Conservation (phyloP, 2,888 invertebrate species). For the Cataglyphis rosenhaueri region DNA sequence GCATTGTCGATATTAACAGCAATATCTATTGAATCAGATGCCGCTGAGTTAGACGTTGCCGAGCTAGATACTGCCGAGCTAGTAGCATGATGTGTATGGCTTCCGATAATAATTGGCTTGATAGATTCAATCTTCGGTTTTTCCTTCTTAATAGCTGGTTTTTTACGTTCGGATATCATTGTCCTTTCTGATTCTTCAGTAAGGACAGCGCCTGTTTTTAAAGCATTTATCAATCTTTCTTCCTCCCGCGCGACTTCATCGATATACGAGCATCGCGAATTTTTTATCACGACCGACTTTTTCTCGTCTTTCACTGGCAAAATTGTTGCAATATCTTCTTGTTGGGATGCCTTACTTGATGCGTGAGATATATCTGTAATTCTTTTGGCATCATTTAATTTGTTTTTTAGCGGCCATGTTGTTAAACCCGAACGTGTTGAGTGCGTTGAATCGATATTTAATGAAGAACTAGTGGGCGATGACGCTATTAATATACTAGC, state of each 20-base stretch:
- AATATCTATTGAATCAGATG: conserved; percentile 64
- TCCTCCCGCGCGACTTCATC: conserved; percentile 93
- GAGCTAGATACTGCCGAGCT: conserved; percentile 56
- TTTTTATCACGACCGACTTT: conserved; percentile 62
- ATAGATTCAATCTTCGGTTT: conserved; percentile 81
- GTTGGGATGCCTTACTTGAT: conserved; percentile 43
- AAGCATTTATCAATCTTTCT: conserved; percentile 91
- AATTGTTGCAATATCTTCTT: conserved; percentile 50
- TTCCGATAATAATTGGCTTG: conserved; percentile 78
- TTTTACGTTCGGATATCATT: conserved; percentile 59
- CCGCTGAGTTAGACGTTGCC: neutral
- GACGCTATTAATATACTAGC: conserved; percentile 84
- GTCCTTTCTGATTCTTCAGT: conserved; percentile 85
- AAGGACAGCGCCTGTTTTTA: conserved; percentile 90
- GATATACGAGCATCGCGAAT: conserved; percentile 82
- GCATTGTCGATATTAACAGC: conserved; percentile 72
- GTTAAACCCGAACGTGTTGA: conserved; percentile 84
- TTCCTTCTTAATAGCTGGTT: conserved; percentile 81
- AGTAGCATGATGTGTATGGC: conserved; percentile 63
- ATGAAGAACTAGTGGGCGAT: conserved; percentile 54
- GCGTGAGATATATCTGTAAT: conserved; percentile 73
- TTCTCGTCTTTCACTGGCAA: conserved; percentile 70
- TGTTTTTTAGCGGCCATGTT: conserved; percentile 89
- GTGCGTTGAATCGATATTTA: conserved; percentile 49
- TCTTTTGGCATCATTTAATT: conserved; percentile 85